Evolutionary conservation across 2,888 invertebrate species (phyloP), one percentile per base, ranked within the genome.

Genomic region (Leucozona laternaria): DNA sequence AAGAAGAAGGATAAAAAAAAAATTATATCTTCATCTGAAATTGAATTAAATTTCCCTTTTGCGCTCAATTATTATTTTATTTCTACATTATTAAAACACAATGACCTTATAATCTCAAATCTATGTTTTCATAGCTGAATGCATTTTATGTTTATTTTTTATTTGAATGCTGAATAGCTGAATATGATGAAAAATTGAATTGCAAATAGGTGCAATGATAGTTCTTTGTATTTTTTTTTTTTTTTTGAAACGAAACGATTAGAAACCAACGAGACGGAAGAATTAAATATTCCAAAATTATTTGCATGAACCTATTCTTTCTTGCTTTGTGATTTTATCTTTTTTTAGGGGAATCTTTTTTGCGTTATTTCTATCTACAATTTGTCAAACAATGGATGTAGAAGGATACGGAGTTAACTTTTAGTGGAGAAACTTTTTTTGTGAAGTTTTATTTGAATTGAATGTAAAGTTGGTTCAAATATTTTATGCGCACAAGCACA

Each of bases 11-110:
- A 70, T 43, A 34, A 11, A 66, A 22, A 20, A 25, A 31, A 53
- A n/a, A n/a, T n/a, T n/a, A 15, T 15, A 53, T 15, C 7, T 2
- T 53, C 25, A 25, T 11, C 34, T 79, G 20, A 37, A 79, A 79
- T 66, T 76, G 64, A 66, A 79, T 76, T 70, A 62, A 75, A 62
- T 57, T 62, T 71, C 17, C 17, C 15, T 50, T 73, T 40, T 57
- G 31, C 31, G 11, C 28, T 28, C 48, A 28, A 58, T 31, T 50
- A 68, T 37, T n/a, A n/a, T n/a, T n/a, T 66, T 40, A 43, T 53
- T 72, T 79, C 48, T 20, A 72, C 25, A 72, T 82, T 53, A 78
- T 60, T 78, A 66, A 72, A 78, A 58, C n/a, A 50, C 66, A 37
- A 72, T 50, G 64, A 50, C 15, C 37, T 64, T 25, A 75, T 48